phyloP scores from a whole-genome alignment of 1,140 invertebrate genomes.

The Zaprionus africanus region DNA sequence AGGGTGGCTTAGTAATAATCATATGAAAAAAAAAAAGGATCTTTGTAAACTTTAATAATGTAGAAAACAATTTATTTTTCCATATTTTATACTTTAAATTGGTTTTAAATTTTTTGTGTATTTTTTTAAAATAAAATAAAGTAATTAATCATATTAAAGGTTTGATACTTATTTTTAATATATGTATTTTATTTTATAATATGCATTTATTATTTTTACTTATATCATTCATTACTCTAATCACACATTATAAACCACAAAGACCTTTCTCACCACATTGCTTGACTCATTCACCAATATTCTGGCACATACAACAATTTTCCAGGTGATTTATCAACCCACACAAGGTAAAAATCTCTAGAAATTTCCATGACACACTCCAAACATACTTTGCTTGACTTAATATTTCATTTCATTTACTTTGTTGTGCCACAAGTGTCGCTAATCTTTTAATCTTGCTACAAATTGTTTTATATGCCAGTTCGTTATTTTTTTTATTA shows the following conservation, averaged over 20 bases:
- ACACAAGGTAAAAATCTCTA: neutral
- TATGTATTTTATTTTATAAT: too few species aligned
- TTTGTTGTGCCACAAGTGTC: neutral
- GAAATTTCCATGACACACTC: neutral
- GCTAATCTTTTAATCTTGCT: conserved; percentile 2
- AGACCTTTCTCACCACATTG: neutral
- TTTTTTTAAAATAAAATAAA: too few species aligned
- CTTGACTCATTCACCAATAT: neutral
- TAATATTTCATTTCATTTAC: neutral
- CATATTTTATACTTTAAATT: too few species aligned
- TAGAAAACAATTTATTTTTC: too few species aligned
- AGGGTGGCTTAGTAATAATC: too few species aligned
- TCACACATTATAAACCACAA: neutral
- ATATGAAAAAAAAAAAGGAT: too few species aligned
- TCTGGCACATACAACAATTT: neutral
- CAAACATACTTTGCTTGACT: too few species aligned
- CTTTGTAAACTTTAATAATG: too few species aligned
- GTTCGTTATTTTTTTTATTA: neutral
- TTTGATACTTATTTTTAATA: too few species aligned
- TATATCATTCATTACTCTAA: neutral
- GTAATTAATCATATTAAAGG: too few species aligned
- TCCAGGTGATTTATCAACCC: neutral
- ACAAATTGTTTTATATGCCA: conserved; percentile 5
- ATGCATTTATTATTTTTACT: too few species aligned
- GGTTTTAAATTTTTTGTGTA: too few species aligned